Evolutionary conservation across 2,113 vertebrate genomes (phyloP).

Genomic region (Pantherophis guttatus): DNA sequence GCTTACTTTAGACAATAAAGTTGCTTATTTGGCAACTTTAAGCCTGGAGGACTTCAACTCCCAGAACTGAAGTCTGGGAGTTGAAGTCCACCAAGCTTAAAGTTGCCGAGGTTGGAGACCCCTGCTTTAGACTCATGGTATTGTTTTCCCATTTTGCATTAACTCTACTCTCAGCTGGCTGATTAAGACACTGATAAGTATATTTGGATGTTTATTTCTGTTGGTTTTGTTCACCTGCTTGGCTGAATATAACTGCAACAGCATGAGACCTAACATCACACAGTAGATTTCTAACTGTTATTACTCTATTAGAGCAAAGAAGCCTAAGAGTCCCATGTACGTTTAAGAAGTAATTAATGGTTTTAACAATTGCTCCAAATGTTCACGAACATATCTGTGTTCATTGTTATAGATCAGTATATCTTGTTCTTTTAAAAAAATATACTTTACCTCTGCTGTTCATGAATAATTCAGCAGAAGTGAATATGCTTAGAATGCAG

Average conservation of each 20-base stretch:
- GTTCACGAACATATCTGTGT: not conserved
- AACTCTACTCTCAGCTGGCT: not conserved
- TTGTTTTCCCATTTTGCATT: not conserved
- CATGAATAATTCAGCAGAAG: not conserved
- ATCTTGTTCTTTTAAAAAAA: not conserved
- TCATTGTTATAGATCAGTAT: not conserved
- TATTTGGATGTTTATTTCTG: not conserved
- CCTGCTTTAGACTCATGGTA: not conserved
- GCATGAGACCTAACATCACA: not conserved
- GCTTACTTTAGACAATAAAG: not conserved
- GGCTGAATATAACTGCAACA: not conserved
- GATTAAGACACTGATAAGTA: not conserved
- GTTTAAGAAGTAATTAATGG: not conserved
- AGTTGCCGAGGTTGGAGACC: too few species aligned
- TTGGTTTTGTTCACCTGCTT: not conserved
- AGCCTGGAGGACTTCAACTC: too few species aligned
- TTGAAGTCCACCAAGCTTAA: too few species aligned
- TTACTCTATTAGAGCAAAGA: not conserved
- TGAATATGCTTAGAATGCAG: not conserved
- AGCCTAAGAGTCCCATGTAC: not conserved
- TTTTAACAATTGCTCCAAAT: not conserved
- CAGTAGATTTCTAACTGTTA: not conserved
- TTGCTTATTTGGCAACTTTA: too few species aligned
- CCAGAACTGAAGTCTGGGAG: too few species aligned
- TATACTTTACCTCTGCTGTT: not conserved